Conservation (phyloP, 1,140 invertebrate species). For the Pseudomyrmex gracilis region DNA sequence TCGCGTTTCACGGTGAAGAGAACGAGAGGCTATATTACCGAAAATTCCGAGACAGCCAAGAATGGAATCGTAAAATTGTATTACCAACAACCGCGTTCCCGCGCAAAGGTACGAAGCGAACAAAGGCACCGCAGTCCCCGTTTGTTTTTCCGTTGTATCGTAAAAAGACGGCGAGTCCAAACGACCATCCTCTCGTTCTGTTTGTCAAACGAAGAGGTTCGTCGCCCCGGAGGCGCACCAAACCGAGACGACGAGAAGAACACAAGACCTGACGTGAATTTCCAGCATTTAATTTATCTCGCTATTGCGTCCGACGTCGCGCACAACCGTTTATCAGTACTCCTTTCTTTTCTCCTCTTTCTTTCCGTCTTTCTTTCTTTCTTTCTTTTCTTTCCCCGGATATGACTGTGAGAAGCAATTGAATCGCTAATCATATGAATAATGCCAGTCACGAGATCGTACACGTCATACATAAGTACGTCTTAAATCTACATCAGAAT, state of each 20-base stretch:
- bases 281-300: conserved; percentile 51
- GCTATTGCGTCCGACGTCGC: conserved; percentile 35
- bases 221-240: conserved; percentile 14
- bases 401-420: conserved; percentile 15
- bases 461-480: not conserved
- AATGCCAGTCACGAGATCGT: not conserved
- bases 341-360: not conserved
- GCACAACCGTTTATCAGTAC: conserved; percentile 47
- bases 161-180: conserved; percentile 65
- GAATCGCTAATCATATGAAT: conserved; percentile 20
- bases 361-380: no score
- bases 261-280: conserved; percentile 53
- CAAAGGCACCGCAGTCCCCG: conserved; percentile 54
- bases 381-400: not conserved
- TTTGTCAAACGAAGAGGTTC: conserved; percentile 51
- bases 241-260: conserved; percentile 43
- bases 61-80: conserved; percentile 60
- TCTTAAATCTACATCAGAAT: not conserved
- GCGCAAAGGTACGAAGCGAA: conserved; percentile 50
- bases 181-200: conserved; percentile 39
- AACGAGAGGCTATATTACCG: conserved; percentile 19
- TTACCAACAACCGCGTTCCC: conserved; percentile 53
- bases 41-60: conserved; percentile 57
- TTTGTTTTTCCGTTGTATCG: conserved; percentile 60
- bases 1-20: not conserved